Conservation (phyloP, 1,140 invertebrate species). For the Anoplophora glabripennis region DNA sequence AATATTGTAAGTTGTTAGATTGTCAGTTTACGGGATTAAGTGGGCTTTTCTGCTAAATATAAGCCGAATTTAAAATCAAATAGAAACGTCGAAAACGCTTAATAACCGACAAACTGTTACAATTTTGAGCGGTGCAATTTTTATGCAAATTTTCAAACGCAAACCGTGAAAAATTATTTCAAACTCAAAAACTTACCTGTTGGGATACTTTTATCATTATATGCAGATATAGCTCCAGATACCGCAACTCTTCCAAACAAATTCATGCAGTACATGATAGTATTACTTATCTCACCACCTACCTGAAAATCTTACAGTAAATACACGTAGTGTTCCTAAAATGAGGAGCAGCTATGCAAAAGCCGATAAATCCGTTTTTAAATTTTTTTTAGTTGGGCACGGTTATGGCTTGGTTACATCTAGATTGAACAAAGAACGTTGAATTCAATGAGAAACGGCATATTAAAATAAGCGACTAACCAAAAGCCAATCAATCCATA, state of each 20-base stretch:
- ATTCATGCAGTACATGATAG: conserved; percentile 63
- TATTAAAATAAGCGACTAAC: too few relatives aligned
- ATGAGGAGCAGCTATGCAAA: too few relatives aligned
- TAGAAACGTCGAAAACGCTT: neutral
- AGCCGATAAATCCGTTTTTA: too few relatives aligned
- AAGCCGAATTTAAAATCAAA: neutral
- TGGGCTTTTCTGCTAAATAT: neutral
- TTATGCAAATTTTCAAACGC: neutral
- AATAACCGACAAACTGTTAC: neutral
- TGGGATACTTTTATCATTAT: conserved; percentile 47
- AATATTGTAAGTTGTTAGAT: neutral
- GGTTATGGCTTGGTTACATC: too few relatives aligned
- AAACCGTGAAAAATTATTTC: neutral
- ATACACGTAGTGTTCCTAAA: too few relatives aligned
- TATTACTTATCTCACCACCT: conserved; percentile 59
- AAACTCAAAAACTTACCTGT: conserved; percentile 1
- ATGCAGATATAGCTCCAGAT: conserved; percentile 64
- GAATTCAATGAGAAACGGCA: too few relatives aligned
- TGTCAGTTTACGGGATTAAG: neutral
- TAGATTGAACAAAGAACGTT: too few relatives aligned
- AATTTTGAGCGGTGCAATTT: neutral
- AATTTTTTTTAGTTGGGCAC: too few relatives aligned
- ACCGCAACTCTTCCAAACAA: conserved; percentile 61
- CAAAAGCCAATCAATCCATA: too few relatives aligned
- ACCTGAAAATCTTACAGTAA: conserved; percentile 42